A percentile compares a stretch with the other conserved stretches of the same genome.
Conservation (phyloP, 1,140 invertebrate species). For the Lucilia cuprina region DNA sequence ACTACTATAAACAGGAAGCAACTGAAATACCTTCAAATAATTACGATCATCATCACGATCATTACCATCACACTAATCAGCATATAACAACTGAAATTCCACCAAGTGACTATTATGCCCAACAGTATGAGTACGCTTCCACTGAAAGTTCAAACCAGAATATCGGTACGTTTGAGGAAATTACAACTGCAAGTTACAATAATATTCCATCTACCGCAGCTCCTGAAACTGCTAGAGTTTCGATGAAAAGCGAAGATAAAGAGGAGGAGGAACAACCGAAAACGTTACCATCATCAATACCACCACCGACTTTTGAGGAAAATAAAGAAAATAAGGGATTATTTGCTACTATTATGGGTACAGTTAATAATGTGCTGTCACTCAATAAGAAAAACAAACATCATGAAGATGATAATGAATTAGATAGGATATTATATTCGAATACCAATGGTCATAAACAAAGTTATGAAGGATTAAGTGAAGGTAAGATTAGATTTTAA, state of each 20-base stretch:
- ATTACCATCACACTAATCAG: neutral
- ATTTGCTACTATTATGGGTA: conserved; percentile 56
- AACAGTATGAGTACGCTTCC: neutral
- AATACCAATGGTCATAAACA: neutral
- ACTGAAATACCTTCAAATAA: no score
- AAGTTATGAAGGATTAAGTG: neutral
- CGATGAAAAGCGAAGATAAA: neutral
- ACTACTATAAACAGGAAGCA: neutral
- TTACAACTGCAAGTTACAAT: neutral
- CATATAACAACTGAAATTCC: neutral
- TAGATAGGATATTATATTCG: conserved; percentile 49
- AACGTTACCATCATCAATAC: conserved; percentile 38
- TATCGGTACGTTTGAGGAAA: neutral
- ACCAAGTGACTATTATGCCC: neutral
- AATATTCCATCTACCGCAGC: neutral
- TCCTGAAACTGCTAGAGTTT: neutral
- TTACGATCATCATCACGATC: no score
- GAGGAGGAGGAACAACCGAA: conserved; percentile 36
- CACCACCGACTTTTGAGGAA: conserved; percentile 28
- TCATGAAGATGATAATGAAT: conserved; percentile 36
- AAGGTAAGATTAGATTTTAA: neutral
- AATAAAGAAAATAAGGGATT: conserved; percentile 46
- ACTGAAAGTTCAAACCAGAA: neutral
- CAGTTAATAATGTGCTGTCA: conserved; percentile 54
- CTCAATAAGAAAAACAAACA: conserved; percentile 41